Percentiles rank a stretch among this genome's conserved stretches.
phyloP scores from a whole-genome alignment of 2,797 vertebrate genomes.

The Eulemur mongoz region DNA sequence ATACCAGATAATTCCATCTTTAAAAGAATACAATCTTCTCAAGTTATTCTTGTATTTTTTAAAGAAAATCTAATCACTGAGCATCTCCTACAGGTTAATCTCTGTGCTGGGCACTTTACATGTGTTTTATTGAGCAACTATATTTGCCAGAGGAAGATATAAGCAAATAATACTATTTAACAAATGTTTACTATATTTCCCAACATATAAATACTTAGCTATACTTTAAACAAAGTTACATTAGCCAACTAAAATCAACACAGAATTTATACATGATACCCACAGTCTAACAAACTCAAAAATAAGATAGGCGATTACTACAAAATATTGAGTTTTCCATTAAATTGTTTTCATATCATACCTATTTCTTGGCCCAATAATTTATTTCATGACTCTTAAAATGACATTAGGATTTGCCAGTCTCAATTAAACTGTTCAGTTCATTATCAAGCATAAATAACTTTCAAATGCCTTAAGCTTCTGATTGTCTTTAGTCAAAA shows the following conservation, averaged over 20 bases:
- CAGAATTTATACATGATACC: constrained; percentile 18
- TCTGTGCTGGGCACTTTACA: neutral
- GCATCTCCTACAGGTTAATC: neutral
- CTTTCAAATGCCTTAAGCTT: constrained; percentile 58
- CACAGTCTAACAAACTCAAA: constrained; percentile 35
- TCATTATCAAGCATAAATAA: constrained; percentile 67
- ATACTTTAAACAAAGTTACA: constrained; percentile 30
- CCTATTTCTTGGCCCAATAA: constrained; percentile 52
- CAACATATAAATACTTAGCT: constrained; percentile 22
- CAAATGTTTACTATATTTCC: neutral
- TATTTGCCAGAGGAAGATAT: constrained; percentile 35
- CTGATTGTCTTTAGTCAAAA: constrained; percentile 66
- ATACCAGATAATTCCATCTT: neutral
- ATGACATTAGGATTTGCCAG: constrained; percentile 64
- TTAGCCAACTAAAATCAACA: constrained; percentile 46
- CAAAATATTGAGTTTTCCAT: constrained; percentile 35
- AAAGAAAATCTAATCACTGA: neutral
- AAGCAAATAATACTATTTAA: neutral
- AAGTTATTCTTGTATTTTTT: neutral
- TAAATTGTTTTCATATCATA: constrained; percentile 62
- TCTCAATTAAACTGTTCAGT: constrained; percentile 72
- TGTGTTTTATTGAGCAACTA: neutral
- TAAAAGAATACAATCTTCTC: neutral
- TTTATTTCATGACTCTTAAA: constrained; percentile 67
- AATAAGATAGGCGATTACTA: constrained; percentile 28